These are phyloP conservation scores for Dendronephthya gigantea DNA, from an alignment of 64 coral and sea anemone species.

Conservation along the genomic window DNA sequence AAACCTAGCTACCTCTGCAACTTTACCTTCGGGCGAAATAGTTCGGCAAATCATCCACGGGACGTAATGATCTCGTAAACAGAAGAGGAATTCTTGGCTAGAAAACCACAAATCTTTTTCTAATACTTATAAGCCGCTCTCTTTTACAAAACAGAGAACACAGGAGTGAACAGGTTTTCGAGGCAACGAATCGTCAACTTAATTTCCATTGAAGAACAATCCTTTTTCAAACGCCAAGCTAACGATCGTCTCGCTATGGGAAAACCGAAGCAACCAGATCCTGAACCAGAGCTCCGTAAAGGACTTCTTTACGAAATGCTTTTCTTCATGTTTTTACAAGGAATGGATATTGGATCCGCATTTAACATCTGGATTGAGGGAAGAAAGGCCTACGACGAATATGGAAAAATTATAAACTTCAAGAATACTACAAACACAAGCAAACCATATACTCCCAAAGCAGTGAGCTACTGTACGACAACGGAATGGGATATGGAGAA, in stretches of 20 bases:
- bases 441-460: not conserved
- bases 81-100: no score
- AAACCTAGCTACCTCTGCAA: no score
- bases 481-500: slow-evolving; percentile 26
- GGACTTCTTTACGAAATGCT: not conserved
- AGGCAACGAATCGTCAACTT: no score
- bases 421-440: not conserved
- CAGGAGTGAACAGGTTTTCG: no score
- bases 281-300: not conserved
- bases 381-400: not conserved
- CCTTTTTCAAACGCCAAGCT: no score
- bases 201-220: no score
- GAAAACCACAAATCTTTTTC: no score
- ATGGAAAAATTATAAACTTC: not conserved
- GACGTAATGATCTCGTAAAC: no score
- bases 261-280: not conserved
- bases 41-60: no score
- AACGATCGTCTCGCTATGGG: not conserved
- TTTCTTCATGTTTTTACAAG: not conserved
- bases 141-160: no score
- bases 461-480: not conserved
- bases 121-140: no score
- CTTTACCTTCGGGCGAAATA: no score
- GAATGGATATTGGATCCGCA: not conserved
- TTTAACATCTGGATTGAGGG: not conserved